Evolutionary conservation across 2,888 invertebrate genomes (phyloP).

Genomic region (Leucoma salicis): DNA sequence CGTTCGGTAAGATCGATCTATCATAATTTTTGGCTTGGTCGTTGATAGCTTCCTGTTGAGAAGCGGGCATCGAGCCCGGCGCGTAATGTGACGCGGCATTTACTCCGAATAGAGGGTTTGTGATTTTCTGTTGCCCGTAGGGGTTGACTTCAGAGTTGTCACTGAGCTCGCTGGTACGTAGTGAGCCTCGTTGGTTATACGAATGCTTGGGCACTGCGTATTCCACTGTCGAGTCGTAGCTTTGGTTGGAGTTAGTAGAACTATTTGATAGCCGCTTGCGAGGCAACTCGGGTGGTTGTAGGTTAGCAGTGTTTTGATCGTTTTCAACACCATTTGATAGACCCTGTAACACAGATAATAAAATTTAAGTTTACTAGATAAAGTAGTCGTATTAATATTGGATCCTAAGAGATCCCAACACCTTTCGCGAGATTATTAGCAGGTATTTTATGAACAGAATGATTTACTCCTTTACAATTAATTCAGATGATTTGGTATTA

Average conservation of each 20-base stretch:
- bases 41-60: conserved; percentile 40
- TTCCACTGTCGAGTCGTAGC: conserved; percentile 71
- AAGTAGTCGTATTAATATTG: too few relatives aligned
- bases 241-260: conserved; percentile 72
- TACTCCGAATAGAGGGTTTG: conserved; percentile 75
- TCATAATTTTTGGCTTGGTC: conserved; percentile 60
- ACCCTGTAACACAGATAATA: conserved; percentile 56
- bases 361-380: too few relatives aligned
- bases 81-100: conserved; percentile 77
- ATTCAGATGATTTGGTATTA: too few relatives aligned
- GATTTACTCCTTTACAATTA: too few relatives aligned
- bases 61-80: conserved; percentile 47
- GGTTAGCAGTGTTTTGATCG: conserved; percentile 69
- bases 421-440: too few relatives aligned
- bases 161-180: conserved; percentile 49
- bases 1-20: conserved; percentile 63
- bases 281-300: conserved; percentile 55
- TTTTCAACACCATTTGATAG: conserved; percentile 75
- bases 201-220: conserved; percentile 68
- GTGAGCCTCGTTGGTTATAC: conserved; percentile 53
- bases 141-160: conserved; percentile 49
- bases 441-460: too few relatives aligned
- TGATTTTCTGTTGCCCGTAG: conserved; percentile 56
- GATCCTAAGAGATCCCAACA: too few relatives aligned
- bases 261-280: conserved; percentile 73